Evolutionary conservation across 2,113 vertebrate species (phyloP).

Genomic region (Psammodynastes pulverulentus): DNA sequence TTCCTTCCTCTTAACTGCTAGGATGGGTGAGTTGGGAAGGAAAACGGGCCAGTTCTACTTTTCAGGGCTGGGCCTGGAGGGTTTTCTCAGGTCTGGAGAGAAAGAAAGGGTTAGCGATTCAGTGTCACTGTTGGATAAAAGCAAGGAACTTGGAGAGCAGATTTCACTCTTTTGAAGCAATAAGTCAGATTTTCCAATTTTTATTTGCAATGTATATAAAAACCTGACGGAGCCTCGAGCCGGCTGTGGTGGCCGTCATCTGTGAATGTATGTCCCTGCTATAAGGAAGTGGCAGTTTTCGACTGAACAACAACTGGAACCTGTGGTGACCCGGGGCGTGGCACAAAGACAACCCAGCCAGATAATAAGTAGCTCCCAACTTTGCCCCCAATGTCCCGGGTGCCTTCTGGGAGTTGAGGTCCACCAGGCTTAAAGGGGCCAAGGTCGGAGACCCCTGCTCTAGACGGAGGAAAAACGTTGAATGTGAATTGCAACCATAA

Average conservation of each 20-base stretch:
- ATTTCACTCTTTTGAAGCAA: neutral
- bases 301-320: no score
- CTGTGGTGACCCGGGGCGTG: no score
- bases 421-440: no score
- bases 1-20: slow-evolving; percentile 17
- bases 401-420: no score
- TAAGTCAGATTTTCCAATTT: neutral
- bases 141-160: slow-evolving; percentile 21
- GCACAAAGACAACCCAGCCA: no score
- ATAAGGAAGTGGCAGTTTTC: no score
- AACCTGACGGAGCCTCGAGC: neutral
- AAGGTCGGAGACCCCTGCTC: no score
- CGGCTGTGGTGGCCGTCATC: neutral
- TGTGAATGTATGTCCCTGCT: no score
- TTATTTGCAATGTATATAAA: neutral
- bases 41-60: slow-evolving; percentile 34
- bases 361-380: no score
- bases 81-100: neutral
- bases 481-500: neutral
- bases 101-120: neutral
- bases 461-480: neutral
- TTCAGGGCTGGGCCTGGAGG: slow-evolving; percentile 1
- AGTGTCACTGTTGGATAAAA: neutral
- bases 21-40: slow-evolving; percentile 2
- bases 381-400: no score